Percentiles rank a stretch among this genome's conserved stretches.
Evolutionary conservation across 2,113 vertebrate genomes (phyloP).

Genomic region (Oreocharis arfaki): DNA sequence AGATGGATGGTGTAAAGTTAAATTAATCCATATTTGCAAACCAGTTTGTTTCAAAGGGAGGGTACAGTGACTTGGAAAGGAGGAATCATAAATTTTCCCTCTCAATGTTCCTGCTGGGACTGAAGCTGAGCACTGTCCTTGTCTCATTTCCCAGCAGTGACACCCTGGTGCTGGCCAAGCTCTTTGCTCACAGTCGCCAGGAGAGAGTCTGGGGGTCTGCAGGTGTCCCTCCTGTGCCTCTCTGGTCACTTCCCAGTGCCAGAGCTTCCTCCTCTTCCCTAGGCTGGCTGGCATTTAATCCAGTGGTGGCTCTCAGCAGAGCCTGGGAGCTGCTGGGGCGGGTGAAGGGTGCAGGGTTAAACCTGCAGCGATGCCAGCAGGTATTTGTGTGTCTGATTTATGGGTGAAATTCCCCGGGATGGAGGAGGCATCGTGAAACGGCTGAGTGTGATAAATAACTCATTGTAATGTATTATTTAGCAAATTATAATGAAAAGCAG

Average conservation of each 20-base stretch:
- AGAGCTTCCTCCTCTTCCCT: not conserved
- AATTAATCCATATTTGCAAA: not conserved
- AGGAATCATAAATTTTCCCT: not conserved
- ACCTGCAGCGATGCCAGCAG: not conserved
- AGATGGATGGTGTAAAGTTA: not conserved
- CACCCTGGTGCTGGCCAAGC: not conserved
- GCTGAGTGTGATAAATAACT: conserved; percentile 4
- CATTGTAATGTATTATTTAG: conserved; percentile 25
- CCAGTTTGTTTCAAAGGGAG: not conserved
- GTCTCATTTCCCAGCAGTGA: not conserved
- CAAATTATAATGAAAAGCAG: conserved; percentile 51
- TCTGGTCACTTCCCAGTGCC: accelerated
- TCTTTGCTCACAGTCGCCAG: accelerated
- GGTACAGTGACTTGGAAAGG: not conserved
- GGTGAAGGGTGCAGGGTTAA: not conserved
- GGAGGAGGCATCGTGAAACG: not conserved
- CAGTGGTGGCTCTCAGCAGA: accelerated
- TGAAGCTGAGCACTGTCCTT: accelerated
- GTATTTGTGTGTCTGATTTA: not conserved
- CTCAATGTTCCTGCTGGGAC: accelerated
- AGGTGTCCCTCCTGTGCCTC: not conserved
- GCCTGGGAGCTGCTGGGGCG: not conserved
- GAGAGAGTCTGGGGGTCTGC: not conserved
- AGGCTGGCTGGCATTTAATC: accelerated
- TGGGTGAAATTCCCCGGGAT: not conserved